Evolutionary conservation across 2,888 invertebrate species (phyloP), one percentile per base, ranked within the genome.

Genomic region (Calliopum simillimum): DNA sequence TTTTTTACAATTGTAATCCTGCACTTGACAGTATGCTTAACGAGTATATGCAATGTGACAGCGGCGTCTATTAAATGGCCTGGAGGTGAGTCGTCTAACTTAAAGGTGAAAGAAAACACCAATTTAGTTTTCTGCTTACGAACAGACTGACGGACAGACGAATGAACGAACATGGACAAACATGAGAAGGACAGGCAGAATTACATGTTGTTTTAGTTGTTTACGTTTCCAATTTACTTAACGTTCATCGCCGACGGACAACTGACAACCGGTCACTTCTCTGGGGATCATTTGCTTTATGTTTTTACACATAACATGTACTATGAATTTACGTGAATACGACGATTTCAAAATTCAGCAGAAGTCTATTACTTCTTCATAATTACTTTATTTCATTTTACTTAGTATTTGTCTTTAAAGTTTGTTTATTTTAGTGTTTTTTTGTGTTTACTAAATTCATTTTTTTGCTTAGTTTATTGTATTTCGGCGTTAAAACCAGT

Each of bases 61-160:
- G 66, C 64, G 70, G 65, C 69, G 66, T 69, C 72, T 70, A 53
- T 63, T 21, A 62, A 69, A 65, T 53, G 71, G 69, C 75, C 75
- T 64, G 74, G 74, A 70, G 71, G 75, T 76, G 67, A 76, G 75
- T 74, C 65, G 16, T 33, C 33, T 33, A 56, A 61, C 59, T 62
- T 16, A 59, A 49, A 19, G 59, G 41, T 44, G n/a, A n/a, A n/a
- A 53, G 51, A 62, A 16, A 4, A 41, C n/a, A 11, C 14, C 12
- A 23, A 23, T 25, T 13, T 25, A 49, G 13, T 49, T 19, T 19
- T n/a, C 4, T 51, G 21, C n/a, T 2, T 4, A n/a, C n/a, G n/a
- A n/a, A n/a, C n/a, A n/a, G 21, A 16, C 3, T 49, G 19, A n/a
- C n/a, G 11, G 21, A 51, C n/a, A 51, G 11, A n/a, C 25, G 12